phyloP scores from a whole-genome alignment of 2,888 invertebrate genomes.

The Anagyrus pseudococci region DNA sequence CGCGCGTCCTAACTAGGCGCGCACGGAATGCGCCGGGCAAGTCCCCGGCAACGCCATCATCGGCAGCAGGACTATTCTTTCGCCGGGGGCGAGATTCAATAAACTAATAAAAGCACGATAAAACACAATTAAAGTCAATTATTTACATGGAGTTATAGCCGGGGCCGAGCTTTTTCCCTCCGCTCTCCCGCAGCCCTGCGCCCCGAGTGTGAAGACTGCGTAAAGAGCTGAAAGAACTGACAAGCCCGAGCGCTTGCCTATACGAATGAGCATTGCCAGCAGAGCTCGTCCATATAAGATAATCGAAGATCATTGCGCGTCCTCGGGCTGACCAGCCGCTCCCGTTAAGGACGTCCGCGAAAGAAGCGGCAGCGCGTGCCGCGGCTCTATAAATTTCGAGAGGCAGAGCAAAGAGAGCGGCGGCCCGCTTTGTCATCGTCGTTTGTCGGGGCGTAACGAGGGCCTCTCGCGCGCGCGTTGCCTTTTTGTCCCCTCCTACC shows the following conservation, averaged over 20 bases:
- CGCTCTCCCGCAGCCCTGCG: too few species aligned
- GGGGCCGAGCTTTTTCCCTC: slow-evolving; percentile 9
- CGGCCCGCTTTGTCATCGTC: slow-evolving; percentile 53
- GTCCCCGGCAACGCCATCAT: background rate
- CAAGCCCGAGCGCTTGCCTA: slow-evolving; percentile 2
- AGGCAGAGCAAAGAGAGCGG: slow-evolving; percentile 17
- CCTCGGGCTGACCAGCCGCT: too few species aligned
- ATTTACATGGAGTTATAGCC: slow-evolving; percentile 34
- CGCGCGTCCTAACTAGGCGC: background rate
- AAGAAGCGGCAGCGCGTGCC: slow-evolving; percentile 39
- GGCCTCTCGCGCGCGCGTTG: slow-evolving; percentile 39
- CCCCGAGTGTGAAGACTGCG: background rate
- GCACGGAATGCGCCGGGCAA: background rate
- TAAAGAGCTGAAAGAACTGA: slow-evolving; percentile 23
- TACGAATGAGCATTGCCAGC: background rate
- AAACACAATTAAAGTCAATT: slow-evolving; percentile 38
- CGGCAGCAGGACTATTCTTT: background rate
- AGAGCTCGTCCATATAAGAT: slow-evolving; percentile 34
- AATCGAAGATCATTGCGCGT: slow-evolving; percentile 35
- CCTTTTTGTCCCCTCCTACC: background rate
- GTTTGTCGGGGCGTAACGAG: slow-evolving; percentile 48
- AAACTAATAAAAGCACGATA: slow-evolving; percentile 34
- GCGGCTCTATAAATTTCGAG: slow-evolving; percentile 51
- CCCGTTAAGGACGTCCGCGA: slow-evolving; percentile 36
- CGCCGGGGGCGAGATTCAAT: slow-evolving; percentile 17